Base-by-base conservation (phyloP, 2,797 vertebrate genomes). In the Rhinella marina region DNA sequence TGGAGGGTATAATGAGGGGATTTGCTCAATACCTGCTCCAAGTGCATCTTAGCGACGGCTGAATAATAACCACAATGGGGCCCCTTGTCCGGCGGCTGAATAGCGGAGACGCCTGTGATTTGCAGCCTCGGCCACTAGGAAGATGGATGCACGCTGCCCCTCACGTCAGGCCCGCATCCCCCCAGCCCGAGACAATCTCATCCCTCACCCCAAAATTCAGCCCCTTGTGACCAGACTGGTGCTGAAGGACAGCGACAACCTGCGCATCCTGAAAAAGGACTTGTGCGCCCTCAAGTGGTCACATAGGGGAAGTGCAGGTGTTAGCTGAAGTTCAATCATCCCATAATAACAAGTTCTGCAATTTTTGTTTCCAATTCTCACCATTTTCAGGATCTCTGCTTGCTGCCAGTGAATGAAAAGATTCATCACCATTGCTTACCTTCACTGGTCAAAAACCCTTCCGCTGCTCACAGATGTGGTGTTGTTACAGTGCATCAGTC, bases 191-290 rank as follows among this genome's bases (percentile, higher is more conserved):
- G n/a, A 72, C 68, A 76, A n/a, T 27, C 50, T 12, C 9, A 75
- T 61, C 14, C 32, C 19, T 27, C 25, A 68, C 64, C 59, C 52
- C 59, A 27, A 68, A 0, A 56, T 56, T 68, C 14, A 50, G 32
- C 27, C 82, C 52, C 16, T 27, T 78, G n/a, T 56, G 52, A 8
- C 10, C n/a, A 52, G 73, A 8, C 76, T 79, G 64, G 82, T 84
- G 82, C 82, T 88, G 87, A 88, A 83, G 82, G n/a, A 88, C 76
- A 88, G 76, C 82, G 56, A 72, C 73, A 56, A 25, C 27, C 62
- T 1, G 62, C 2, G n/a, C 9, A 4, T 29, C 29, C 27, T 21
- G 10, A 73, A 11, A 25, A 10, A 19, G 7, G 50, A 2, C 25
- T 7, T 7, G 19, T 12, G 72, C 32, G 73, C 87, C 87, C n/a